A percentile compares a stretch with the other conserved stretches of the same genome.
These are phyloP conservation scores for Cybosia mesomella DNA, from an alignment of 2,888 invertebrate species.

Conservation along the genomic window DNA sequence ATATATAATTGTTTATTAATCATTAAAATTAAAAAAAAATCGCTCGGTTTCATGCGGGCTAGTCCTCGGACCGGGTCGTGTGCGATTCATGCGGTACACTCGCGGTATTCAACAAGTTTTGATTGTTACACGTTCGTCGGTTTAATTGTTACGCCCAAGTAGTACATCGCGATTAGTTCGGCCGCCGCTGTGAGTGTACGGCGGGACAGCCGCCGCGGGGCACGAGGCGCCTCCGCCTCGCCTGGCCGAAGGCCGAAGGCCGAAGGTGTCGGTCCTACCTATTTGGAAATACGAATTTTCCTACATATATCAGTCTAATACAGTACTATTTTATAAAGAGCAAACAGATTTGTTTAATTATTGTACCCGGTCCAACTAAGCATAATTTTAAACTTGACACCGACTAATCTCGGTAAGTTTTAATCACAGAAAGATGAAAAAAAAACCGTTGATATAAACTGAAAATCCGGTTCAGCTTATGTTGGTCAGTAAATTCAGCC, in stretches of 20 bases:
- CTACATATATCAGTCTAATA: no score
- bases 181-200: constrained; percentile 35
- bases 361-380: no score
- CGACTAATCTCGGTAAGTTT: no score
- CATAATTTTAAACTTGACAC: no score
- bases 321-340: no score
- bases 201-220: constrained; percentile 18
- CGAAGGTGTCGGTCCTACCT: no score
- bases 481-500: background rate
- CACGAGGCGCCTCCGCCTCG: background rate
- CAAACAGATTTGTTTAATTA: no score
- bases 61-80: constrained; percentile 55
- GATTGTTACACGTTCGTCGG: constrained; percentile 43
- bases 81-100: constrained; percentile 60
- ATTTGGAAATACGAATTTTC: no score
- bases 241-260: no score
- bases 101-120: constrained; percentile 48
- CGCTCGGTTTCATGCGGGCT: constrained; percentile 69
- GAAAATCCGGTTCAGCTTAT: background rate
- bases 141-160: constrained; percentile 43
- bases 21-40: constrained; percentile 67
- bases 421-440: background rate
- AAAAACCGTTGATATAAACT: background rate
- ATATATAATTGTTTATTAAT: constrained; percentile 72
- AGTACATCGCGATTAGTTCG: constrained; percentile 29